Conservation (phyloP, 2,797 vertebrate genomes). For the Hydrophis major region DNA sequence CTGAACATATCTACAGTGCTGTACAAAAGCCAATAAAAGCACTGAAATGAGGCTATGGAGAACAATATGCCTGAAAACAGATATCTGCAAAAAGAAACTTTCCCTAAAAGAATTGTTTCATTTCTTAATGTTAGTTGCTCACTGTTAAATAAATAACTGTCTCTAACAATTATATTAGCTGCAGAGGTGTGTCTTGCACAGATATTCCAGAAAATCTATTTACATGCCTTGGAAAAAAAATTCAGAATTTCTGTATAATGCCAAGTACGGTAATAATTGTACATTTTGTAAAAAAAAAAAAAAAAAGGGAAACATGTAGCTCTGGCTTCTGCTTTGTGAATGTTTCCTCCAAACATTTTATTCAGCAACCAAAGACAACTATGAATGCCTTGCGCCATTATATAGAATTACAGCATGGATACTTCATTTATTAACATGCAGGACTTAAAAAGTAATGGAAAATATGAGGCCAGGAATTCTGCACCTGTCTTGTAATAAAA, state of each 20-base stretch:
- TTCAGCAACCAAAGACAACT: neutral
- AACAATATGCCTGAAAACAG: constrained; percentile 11
- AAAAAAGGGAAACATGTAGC: neutral
- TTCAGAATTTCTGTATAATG: neutral
- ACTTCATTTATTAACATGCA: neutral
- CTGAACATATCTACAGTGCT: constrained; percentile 54
- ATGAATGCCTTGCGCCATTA: neutral
- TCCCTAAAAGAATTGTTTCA: constrained; percentile 43
- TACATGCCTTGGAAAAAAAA: neutral
- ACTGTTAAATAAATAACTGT: constrained; percentile 34
- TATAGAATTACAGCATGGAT: neutral
- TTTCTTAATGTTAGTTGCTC: constrained; percentile 43
- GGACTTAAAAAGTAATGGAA: neutral
- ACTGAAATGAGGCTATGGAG: constrained; percentile 40
- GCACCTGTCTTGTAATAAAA: neutral
- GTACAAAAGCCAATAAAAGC: constrained; percentile 56
- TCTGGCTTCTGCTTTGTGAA: neutral
- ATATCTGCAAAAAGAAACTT: constrained; percentile 34
- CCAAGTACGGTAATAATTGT: neutral
- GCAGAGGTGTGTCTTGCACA: constrained; percentile 27
- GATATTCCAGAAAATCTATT: constrained; percentile 37
- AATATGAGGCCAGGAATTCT: neutral
- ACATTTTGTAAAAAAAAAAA: neutral
- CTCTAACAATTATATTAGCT: constrained; percentile 44
- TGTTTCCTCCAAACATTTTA: neutral